Evolutionary conservation across 2,113 vertebrate genomes (phyloP), one percentile per base, ranked within the genome.

Genomic region (Platichthys stellatus): DNA sequence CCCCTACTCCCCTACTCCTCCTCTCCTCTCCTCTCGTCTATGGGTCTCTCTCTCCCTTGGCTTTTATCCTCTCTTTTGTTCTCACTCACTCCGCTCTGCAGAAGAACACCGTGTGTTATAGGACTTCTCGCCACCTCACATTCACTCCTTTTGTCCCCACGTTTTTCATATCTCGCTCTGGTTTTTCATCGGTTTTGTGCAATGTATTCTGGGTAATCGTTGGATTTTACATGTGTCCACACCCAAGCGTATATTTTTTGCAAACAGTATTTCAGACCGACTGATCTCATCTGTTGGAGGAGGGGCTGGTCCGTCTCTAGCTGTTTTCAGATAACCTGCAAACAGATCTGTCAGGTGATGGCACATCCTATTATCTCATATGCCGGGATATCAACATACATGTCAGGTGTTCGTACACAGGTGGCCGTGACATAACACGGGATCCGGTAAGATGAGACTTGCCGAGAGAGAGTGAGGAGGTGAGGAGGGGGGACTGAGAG

Each of bases 401-500:
- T 56, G 24, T 24, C 0, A 49, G 58, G 9, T 53, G 47, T 81
- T 31, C 60, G 59, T 31, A 49, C 28, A 74, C 79, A 76, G 78
- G 83, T 31, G 83, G 63, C 43, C 21, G 4, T 63, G 73, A 80
- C 66, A 49, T 40, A 78, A 73, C 20, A 1, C 11, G 62, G 53
- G 57, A 68, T 76, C 35, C 8, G 13, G 73, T 72, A 59, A 69
- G 76, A 70, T 0, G 57, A 66, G 74, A 70, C 68, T n/a, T 8
- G 68, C 58, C 18, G 61, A 58, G 78, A 75, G 72, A 65, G 59
- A 49, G 63, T 10, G 82, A 81, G 72, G 71, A 31, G 66, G 40
- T 53, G 62, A 77, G 72, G 72, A 81, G 69, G 79, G 79, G 75
- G 72, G 83, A 79, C 61, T 1, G 28, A 38, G 77, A 85, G 69